A percentile compares a stretch with the other conserved stretches of the same genome.
phyloP scores from a whole-genome alignment of 2,113 vertebrate genomes.

The Equus przewalskii region DNA sequence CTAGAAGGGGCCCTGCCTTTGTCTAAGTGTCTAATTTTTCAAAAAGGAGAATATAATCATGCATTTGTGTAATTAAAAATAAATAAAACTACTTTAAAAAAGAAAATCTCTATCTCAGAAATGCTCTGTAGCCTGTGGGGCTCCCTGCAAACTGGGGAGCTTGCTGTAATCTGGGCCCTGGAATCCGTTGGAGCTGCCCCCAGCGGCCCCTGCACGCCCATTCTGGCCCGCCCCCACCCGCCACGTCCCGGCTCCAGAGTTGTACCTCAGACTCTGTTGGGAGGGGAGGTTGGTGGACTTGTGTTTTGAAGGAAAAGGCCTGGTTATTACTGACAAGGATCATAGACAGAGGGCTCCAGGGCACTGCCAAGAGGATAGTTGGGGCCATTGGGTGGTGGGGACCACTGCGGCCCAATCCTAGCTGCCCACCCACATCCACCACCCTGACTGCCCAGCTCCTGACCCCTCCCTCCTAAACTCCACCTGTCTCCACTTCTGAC shows the following conservation, averaged over 20 bases:
- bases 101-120: not conserved
- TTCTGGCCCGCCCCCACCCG: not conserved
- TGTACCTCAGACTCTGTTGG: not conserved
- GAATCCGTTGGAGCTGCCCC: not conserved
- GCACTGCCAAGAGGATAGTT: not conserved
- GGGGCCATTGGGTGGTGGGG: rapidly evolving
- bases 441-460: not conserved
- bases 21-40: not conserved
- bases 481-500: not conserved
- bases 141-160: not conserved
- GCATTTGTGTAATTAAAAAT: not conserved
- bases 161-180: not conserved
- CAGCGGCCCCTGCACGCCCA: not conserved
- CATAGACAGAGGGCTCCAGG: not conserved
- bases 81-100: not conserved
- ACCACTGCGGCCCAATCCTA: rapidly evolving
- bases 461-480: not conserved
- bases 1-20: not conserved
- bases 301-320: not conserved
- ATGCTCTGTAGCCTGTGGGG: rapidly evolving
- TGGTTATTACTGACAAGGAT: not conserved
- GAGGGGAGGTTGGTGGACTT: too few species aligned
- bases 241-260: not conserved
- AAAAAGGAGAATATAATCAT: not conserved
- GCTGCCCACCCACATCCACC: not conserved